phyloP scores from a whole-genome alignment of 2,113 vertebrate genomes.

The Pionites leucogaster region DNA sequence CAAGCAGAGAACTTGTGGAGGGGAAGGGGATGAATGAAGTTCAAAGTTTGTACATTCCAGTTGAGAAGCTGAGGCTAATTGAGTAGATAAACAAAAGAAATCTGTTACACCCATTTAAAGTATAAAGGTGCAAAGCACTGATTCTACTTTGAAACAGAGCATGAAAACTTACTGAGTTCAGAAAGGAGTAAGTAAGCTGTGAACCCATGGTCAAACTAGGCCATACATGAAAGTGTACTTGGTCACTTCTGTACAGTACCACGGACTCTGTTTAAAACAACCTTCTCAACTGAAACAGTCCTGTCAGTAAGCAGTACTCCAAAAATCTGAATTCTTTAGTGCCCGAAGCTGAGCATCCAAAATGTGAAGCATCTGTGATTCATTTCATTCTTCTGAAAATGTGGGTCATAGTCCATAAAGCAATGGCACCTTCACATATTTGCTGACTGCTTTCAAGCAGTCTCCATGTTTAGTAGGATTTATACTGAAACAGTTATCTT shows the following conservation, averaged over 20 bases:
- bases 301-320: background rate
- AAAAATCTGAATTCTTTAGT: background rate
- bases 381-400: background rate
- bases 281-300: background rate
- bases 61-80: background rate
- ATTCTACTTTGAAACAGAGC: background rate
- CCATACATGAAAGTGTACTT: background rate
- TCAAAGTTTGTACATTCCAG: background rate
- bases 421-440: background rate
- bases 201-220: background rate
- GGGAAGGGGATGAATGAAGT: background rate
- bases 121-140: background rate
- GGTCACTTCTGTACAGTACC: background rate
- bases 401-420: background rate
- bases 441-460: background rate
- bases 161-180: background rate
- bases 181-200: background rate
- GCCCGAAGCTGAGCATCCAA: background rate
- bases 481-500: background rate
- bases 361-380: background rate
- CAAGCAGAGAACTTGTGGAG: background rate
- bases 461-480: background rate
- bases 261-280: background rate
- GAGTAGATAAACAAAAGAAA: background rate
- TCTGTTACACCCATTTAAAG: background rate